Conservation (phyloP, 2,797 vertebrate species). For the Sciurus vulgaris region DNA sequence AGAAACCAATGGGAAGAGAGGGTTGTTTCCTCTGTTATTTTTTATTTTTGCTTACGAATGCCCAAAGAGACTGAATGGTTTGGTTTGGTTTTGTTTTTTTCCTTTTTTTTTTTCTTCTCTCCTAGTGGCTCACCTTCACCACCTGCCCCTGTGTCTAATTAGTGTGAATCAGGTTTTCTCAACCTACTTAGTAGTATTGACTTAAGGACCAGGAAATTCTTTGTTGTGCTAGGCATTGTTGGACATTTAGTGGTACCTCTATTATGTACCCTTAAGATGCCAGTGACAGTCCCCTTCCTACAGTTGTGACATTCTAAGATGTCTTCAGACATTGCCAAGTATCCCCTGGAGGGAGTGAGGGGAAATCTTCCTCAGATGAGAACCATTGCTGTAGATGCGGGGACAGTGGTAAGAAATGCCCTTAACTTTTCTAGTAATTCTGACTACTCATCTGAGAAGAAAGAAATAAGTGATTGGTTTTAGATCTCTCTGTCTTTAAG, state of each 20-base stretch:
- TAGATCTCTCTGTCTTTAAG: slow-evolving; percentile 58
- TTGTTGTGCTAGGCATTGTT: background rate
- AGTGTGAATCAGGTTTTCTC: background rate
- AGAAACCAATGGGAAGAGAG: background rate
- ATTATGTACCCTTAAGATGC: background rate
- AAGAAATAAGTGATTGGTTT: slow-evolving; percentile 28
- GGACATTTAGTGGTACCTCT: background rate
- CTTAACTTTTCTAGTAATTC: background rate
- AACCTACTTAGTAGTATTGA: background rate
- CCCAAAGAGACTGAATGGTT: background rate
- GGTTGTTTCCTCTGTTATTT: background rate
- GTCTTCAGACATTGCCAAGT: background rate
- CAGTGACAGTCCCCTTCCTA: background rate
- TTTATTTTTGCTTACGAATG: background rate
- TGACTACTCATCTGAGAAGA: slow-evolving; percentile 24
- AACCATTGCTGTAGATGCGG: background rate
- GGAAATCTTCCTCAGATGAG: background rate
- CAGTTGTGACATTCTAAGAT: background rate
- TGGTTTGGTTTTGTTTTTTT: too few relatives aligned
- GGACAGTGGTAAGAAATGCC: background rate
- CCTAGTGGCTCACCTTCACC: background rate
- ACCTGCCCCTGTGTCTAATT: background rate
- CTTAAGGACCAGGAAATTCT: background rate
- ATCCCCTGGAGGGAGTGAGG: background rate
- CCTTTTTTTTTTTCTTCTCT: too few relatives aligned